Evolutionary conservation across 2,113 vertebrate species (phyloP).

Genomic region (Pelmatolapia mariae): DNA sequence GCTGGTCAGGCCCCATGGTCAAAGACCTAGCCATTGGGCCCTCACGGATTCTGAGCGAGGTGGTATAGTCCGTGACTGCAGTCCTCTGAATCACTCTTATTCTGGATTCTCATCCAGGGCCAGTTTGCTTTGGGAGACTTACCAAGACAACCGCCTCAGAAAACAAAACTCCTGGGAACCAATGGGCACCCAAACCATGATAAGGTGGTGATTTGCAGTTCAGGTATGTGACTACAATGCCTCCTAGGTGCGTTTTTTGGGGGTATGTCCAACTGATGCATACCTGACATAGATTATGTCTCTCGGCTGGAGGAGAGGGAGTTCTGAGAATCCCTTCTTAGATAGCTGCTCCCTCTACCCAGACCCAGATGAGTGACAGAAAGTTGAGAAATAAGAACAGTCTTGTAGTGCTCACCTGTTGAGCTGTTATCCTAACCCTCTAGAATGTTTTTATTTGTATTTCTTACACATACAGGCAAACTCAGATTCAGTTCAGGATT

Average conservation of each 20-base stretch:
- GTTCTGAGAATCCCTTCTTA: neutral
- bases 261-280: neutral
- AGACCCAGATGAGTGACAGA: neutral
- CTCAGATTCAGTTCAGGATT: neutral
- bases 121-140: neutral
- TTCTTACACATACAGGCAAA: neutral
- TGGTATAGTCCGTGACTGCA: neutral
- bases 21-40: neutral
- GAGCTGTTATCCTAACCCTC: neutral
- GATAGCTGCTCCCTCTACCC: neutral
- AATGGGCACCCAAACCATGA: neutral
- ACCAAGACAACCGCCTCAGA: neutral
- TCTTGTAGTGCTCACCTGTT: neutral
- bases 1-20: neutral
- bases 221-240: neutral
- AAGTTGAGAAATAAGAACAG: neutral
- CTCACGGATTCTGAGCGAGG: neutral
- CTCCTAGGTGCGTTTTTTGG: neutral
- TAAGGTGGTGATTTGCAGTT: neutral
- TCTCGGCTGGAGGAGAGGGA: neutral
- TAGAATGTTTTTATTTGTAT: neutral
- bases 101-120: neutral
- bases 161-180: neutral
- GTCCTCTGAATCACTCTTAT: neutral
- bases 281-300: neutral